Base-by-base conservation (phyloP, 1,140 invertebrate genomes). In the Mesaphorura yosii region DNA sequence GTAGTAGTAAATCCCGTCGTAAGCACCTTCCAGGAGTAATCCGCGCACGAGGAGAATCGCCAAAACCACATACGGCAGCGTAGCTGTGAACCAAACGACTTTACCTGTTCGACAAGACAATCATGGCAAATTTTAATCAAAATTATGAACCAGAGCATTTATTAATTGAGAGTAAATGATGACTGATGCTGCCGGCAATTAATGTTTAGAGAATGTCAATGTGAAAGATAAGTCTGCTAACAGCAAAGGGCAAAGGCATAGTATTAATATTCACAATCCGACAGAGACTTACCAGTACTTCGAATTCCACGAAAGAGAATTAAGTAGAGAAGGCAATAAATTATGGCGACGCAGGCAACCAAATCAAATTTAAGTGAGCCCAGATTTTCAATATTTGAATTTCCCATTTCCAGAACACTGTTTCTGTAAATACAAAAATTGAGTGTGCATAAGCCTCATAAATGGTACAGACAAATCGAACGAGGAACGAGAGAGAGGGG, bases 51-150 rank as follows among this genome's bases (percentile, higher is more conserved):
- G 68, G 5, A 87, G 71, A 42, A 86, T 81, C 0, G 79, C 78
- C 7, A 87, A 68, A 15, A 87, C 81, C 20, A 85, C 75, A 64
- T 86, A 87, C 1, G 83, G 83, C 71, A 84, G 78, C 0, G 82
- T 85, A 3, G 84, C 83, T 1, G 84, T 87, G 53, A 82, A 76
- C 82, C 83, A 87, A 10, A 87, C 83, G 23, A 86, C 82, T 71
- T 84, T 81, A 38, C 81, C 80, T 81, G 65, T 41, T 23, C 10
- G 41, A 29, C 27, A 29, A 5, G n/a, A 42, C n/a, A n/a, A n/a
- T n/a, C n/a, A 22, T 51, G 40, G 2, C 23, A 27, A 25, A 40
- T 22, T 46, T 6, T 28, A n/a, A n/a, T n/a, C n/a, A n/a, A n/a
- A n/a, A n/a, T n/a, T n/a, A n/a, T n/a, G n/a, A n/a, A n/a, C n/a